These are phyloP conservation scores for Clistopyga incitator DNA, from an alignment of 2,888 invertebrate species.

Conservation along the genomic window DNA sequence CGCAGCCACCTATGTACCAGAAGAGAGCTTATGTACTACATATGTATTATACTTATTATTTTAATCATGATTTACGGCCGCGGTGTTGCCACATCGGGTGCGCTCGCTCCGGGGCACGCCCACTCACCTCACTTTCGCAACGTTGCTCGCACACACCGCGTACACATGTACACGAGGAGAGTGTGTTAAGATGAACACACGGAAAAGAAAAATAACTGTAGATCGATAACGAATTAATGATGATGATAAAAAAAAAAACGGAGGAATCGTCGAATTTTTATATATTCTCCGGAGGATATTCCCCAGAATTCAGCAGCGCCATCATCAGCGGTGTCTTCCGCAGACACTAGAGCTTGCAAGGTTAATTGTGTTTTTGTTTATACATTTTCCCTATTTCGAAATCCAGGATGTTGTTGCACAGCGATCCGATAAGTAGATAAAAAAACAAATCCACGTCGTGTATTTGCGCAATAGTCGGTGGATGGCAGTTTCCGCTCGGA, in stretches of 20 bases:
- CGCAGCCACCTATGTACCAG: slow-evolving; percentile 77
- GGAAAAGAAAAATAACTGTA: slow-evolving; percentile 64
- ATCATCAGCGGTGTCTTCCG: not conserved
- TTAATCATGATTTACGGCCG: slow-evolving; percentile 83
- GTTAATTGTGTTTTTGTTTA: not conserved
- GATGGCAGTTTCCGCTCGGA: slow-evolving; percentile 41
- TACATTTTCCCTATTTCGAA: not conserved
- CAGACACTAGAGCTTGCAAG: not conserved
- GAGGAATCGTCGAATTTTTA: slow-evolving; percentile 23
- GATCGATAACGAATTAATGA: slow-evolving; percentile 61
- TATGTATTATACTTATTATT: slow-evolving; percentile 83
- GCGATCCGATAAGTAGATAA: slow-evolving; percentile 31
- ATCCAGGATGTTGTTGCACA: slow-evolving; percentile 14
- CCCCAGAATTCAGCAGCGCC: not conserved
- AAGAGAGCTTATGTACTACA: slow-evolving; percentile 77
- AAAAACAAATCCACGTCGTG: slow-evolving; percentile 15
- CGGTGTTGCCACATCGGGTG: slow-evolving; percentile 80
- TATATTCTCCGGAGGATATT: not conserved
- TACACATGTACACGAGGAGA: slow-evolving; percentile 12
- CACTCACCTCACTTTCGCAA: slow-evolving; percentile 74
- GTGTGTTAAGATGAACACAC: slow-evolving; percentile 26
- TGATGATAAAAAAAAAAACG: slow-evolving; percentile 36
- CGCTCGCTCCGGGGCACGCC: slow-evolving; percentile 75
- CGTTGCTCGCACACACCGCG: slow-evolving; percentile 60
- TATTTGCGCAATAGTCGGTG: slow-evolving; percentile 41